Conservation (phyloP, 2,888 invertebrate species). For the Acrobasis consociella region DNA sequence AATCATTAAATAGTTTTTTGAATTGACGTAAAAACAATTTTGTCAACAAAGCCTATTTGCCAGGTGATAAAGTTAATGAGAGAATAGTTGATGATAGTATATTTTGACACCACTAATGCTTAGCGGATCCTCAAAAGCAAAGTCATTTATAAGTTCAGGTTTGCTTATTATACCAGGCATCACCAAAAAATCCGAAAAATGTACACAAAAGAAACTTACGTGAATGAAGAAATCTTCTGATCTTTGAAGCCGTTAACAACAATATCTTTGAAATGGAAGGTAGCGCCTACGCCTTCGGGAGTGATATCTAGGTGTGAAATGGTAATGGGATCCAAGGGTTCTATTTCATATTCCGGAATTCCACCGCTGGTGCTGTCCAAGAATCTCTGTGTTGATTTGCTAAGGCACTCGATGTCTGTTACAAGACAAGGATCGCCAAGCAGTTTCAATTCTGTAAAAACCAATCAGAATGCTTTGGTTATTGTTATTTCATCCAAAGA, state of each 20-base stretch:
- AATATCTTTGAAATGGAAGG: slow-evolving; percentile 52
- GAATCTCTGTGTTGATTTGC: slow-evolving; percentile 57
- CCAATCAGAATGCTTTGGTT: too few relatives aligned
- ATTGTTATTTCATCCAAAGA: too few relatives aligned
- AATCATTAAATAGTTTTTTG: too few relatives aligned
- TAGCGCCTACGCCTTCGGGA: slow-evolving; percentile 42
- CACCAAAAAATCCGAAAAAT: too few relatives aligned
- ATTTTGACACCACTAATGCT: too few relatives aligned
- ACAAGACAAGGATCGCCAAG: slow-evolving; percentile 49
- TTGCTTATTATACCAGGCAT: too few relatives aligned
- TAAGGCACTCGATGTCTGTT: slow-evolving; percentile 59
- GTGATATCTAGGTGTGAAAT: slow-evolving; percentile 46
- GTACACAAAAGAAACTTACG: slow-evolving; percentile 46
- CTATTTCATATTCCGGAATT: slow-evolving; percentile 50
- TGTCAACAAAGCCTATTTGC: too few relatives aligned
- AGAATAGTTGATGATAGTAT: too few relatives aligned
- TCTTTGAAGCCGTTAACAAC: slow-evolving; percentile 60
- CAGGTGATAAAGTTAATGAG: neutral
- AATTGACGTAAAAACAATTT: too few relatives aligned
- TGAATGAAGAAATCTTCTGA: slow-evolving; percentile 56
- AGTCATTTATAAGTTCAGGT: too few relatives aligned
- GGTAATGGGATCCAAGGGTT: slow-evolving; percentile 56
- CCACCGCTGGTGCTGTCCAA: slow-evolving; percentile 58
- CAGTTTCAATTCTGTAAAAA: slow-evolving; percentile 32
- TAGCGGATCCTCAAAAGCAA: too few relatives aligned